Evolutionary conservation across 2,888 invertebrate species (phyloP).

Genomic region (Tetragonisca angustula): DNA sequence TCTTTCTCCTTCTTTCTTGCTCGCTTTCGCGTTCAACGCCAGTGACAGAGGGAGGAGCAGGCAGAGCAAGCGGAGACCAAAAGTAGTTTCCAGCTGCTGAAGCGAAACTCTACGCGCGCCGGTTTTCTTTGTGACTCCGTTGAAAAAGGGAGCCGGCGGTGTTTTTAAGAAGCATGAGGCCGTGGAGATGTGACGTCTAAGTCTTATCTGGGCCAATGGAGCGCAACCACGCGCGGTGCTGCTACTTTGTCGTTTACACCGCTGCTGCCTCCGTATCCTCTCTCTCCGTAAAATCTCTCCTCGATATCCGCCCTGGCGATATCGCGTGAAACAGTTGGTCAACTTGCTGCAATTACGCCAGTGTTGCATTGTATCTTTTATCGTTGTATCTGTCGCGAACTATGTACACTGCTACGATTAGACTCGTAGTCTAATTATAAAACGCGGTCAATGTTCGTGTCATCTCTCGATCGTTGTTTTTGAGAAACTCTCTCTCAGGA

Average conservation of each 20-base stretch:
- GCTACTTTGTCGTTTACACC: slow-evolving; percentile 21
- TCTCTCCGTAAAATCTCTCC: too few relatives aligned
- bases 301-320: slow-evolving; percentile 26
- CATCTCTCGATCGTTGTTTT: background rate
- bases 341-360: slow-evolving; percentile 39
- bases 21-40: background rate
- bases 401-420: background rate
- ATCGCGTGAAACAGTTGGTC: slow-evolving; percentile 40
- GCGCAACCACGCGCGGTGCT: slow-evolving; percentile 64
- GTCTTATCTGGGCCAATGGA: slow-evolving; percentile 78
- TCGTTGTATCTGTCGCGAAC: background rate
- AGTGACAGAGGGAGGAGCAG: too few relatives aligned
- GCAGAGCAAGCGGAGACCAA: background rate
- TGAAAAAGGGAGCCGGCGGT: slow-evolving; percentile 1
- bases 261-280: background rate
- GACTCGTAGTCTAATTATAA: slow-evolving; percentile 22
- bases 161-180: slow-evolving; percentile 25
- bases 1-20: too few relatives aligned
- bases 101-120: background rate
- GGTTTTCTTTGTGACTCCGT: background rate
- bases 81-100: background rate
- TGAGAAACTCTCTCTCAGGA: background rate
- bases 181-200: slow-evolving; percentile 31
- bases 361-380: background rate
- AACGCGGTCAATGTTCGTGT: background rate